Conservation (phyloP, 2,888 invertebrate genomes). For the Caenorhabditis japonica region DNA sequence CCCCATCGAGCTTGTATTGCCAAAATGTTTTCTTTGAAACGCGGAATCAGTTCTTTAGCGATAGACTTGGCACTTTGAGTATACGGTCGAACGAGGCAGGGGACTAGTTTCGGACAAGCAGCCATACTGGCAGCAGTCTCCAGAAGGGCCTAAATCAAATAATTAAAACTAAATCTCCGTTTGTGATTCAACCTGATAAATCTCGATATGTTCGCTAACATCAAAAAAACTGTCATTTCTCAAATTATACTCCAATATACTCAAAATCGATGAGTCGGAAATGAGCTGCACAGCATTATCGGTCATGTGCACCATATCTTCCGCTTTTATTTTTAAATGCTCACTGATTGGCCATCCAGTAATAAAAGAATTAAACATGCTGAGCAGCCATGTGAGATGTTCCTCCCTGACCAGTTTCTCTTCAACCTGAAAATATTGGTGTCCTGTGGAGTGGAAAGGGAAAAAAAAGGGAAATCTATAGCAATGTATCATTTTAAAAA, state of each 20-base stretch:
- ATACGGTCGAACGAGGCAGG: slow-evolving; percentile 70
- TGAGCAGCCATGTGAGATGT: slow-evolving; percentile 76
- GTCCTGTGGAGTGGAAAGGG: not conserved
- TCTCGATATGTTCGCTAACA: slow-evolving; percentile 75
- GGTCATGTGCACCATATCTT: slow-evolving; percentile 52
- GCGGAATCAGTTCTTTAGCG: slow-evolving; percentile 73
- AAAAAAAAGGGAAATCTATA: not conserved
- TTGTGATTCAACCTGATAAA: slow-evolving; percentile 68
- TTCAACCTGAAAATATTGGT: slow-evolving; percentile 61
- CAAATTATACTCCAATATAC: slow-evolving; percentile 73
- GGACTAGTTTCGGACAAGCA: slow-evolving; percentile 63
- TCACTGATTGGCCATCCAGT: slow-evolving; percentile 53
- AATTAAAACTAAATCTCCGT: not conserved
- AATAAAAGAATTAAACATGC: slow-evolving; percentile 71
- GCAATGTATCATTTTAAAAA: slow-evolving; percentile 8
- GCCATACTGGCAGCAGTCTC: slow-evolving; percentile 73
- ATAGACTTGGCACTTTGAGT: slow-evolving; percentile 69
- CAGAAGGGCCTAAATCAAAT: slow-evolving; percentile 65
- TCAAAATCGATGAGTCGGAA: slow-evolving; percentile 62
- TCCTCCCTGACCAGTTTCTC: slow-evolving; percentile 74
- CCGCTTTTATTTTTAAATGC: slow-evolving; percentile 20
- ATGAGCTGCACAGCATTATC: slow-evolving; percentile 48
- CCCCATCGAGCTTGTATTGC: slow-evolving; percentile 66
- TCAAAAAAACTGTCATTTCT: slow-evolving; percentile 77
- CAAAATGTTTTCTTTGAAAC: slow-evolving; percentile 71